phyloP scores from a whole-genome alignment of 2,888 invertebrate genomes.

The Eristalinus sepulchralis region DNA sequence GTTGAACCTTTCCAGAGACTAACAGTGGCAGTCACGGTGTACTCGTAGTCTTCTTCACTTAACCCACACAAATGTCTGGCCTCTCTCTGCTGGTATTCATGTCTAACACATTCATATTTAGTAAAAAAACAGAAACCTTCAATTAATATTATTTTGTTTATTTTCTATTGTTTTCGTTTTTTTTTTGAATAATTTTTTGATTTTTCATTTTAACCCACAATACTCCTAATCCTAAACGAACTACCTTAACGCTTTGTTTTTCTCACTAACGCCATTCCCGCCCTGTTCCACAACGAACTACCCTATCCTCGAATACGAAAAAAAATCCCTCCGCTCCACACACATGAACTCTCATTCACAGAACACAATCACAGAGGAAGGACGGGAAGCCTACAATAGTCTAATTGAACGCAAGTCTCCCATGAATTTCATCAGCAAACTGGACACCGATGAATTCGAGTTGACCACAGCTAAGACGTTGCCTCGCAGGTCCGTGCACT shows the following conservation, averaged over 20 bases:
- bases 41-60: background rate
- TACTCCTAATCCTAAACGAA: slow-evolving; percentile 73
- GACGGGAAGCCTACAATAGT: slow-evolving; percentile 95
- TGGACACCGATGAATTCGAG: slow-evolving; percentile 78
- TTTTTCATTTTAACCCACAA: slow-evolving; percentile 73
- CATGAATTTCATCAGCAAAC: slow-evolving; percentile 75
- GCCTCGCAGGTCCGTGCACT: slow-evolving; percentile 76
- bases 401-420: slow-evolving; percentile 89
- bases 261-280: slow-evolving; percentile 73
- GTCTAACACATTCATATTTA: slow-evolving; percentile 43
- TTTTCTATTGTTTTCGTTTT: slow-evolving; percentile 73
- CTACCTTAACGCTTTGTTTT: slow-evolving; percentile 71
- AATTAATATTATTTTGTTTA: slow-evolving; percentile 73
- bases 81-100: slow-evolving; percentile 33
- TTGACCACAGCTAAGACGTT: slow-evolving; percentile 77
- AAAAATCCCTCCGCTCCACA: slow-evolving; percentile 62
- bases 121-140: slow-evolving; percentile 27
- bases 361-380: slow-evolving; percentile 93
- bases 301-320: slow-evolving; percentile 52
- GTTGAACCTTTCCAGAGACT: background rate
- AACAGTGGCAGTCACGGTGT: slow-evolving; percentile 6
- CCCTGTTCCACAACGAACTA: slow-evolving; percentile 27
- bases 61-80: slow-evolving; percentile 19
- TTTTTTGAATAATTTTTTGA: slow-evolving; percentile 75
- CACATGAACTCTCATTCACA: slow-evolving; percentile 80